Evolutionary conservation across 2,888 invertebrate genomes (phyloP).

Genomic region (Torymus tubicola): DNA sequence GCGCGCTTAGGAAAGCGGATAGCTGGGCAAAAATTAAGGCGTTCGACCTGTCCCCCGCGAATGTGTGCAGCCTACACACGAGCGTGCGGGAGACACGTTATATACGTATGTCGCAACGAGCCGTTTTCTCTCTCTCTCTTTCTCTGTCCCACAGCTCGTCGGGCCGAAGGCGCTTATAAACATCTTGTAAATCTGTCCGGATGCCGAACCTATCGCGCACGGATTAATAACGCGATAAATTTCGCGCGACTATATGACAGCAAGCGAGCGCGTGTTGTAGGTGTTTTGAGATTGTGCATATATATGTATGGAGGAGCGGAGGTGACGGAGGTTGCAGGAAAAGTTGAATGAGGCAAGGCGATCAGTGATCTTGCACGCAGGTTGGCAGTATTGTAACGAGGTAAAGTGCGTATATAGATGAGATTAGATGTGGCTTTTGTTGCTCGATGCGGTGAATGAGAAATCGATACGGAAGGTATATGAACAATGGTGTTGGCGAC

Average conservation of each 20-base stretch:
- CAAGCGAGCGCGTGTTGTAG: slow-evolving; percentile 24
- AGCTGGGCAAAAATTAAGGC: slow-evolving; percentile 26
- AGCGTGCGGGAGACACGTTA: neutral
- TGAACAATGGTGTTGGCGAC: too few species aligned
- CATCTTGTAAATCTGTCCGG: slow-evolving; percentile 60
- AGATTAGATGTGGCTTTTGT: slow-evolving; percentile 8
- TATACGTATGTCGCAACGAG: slow-evolving; percentile 28
- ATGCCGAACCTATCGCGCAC: slow-evolving; percentile 44
- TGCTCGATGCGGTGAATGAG: neutral
- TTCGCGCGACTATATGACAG: slow-evolving; percentile 59
- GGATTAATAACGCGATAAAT: slow-evolving; percentile 70
- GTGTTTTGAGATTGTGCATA: neutral
- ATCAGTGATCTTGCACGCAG: neutral
- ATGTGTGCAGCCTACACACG: neutral
- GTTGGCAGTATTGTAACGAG: too few species aligned
- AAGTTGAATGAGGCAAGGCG: neutral
- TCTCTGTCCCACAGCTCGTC: neutral
- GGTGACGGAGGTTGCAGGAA: too few species aligned
- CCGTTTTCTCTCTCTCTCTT: neutral
- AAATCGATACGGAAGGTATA: neutral
- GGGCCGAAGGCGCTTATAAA: slow-evolving; percentile 36
- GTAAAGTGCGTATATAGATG: neutral
- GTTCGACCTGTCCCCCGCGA: neutral
- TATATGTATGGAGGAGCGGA: too few species aligned
- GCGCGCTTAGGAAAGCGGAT: slow-evolving; percentile 27